Base-by-base conservation (phyloP, 2,797 vertebrate species). In the Sebastes diploproa region DNA sequence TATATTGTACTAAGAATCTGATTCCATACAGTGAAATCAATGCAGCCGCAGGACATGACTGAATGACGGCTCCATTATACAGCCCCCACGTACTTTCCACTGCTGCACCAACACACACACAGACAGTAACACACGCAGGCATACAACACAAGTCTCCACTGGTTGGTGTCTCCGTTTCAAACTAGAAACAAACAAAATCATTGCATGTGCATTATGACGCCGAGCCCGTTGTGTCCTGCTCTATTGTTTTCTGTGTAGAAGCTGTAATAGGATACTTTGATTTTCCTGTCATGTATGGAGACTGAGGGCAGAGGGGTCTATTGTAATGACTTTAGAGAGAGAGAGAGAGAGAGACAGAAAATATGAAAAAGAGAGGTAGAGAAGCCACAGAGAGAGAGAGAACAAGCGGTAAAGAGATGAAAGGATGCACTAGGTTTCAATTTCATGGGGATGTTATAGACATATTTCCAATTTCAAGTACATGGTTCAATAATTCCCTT, bases 241-340 rank as follows among this genome's bases (percentile, higher is more conserved):
- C 16, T 11, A 3, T 56, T 69, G 5, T 76, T 84, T 83, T 72
- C 67, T 80, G 61, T 25, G 38, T 9, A 1, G 50, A 36, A 67
- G 75, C 58, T 85, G 88, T 72, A 92, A 93, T 14, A 30, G 18
- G 89, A 93, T 32, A 18, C 29, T 50, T 52, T 38, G 82, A 66
- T 73, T 85, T 85, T 89, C 75, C 87, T 81, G 81, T 84, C 87
- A 75, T 32, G 36, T 22, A 25, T 65, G 73, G 83, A 85, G 80
- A 11, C 81, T 56, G 64, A 38, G 75, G 74, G 66, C 62, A 80
- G 34, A 62, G 68, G 66, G 83, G 72, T 85, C 86, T 74, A 65
- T 89, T 30, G 32, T 91, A 91, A 90, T 72, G 75, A 85, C 75
- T 83, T 91, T 81, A 90, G 29, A 80, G 73, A 74, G 66, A 63